Evolutionary conservation across 2,797 vertebrate species (phyloP), one percentile per base, ranked within the genome.

Genomic region (Philypnodon macrostomus): DNA sequence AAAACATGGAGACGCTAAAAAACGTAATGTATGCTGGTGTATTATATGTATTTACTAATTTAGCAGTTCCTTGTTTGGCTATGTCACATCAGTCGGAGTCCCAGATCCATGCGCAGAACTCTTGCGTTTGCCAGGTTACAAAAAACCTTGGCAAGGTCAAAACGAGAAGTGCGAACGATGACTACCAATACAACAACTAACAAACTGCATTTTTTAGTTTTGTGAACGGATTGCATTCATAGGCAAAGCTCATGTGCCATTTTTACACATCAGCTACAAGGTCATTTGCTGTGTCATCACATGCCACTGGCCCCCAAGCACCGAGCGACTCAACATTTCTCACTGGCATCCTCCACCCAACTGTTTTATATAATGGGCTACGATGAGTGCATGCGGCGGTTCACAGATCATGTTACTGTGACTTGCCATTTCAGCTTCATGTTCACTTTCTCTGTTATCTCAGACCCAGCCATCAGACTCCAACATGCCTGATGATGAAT

Each of bases 231-330:
- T n/a, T n/a, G 40, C 8, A 6, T 39, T 37, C 32, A 51, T 38
- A 48, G 15, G 39, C 39, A 47, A 55, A 18, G 14, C 14, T 33
- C 53, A 61, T 53, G 39, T 53, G 27, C 57, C 26, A 32, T 53
- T 63, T 70, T 32, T 63, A 61, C 72, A 78, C 61, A 60, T 80
- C 71, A 53, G 59, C 62, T 63, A 68, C 70, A 81, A 77, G 81
- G 81, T 84, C 70, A 53, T 75, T 58, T 66, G 68, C 75, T 53
- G 71, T 68, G 62, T 76, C 79, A 76, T 75, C 67, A 59, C 58
- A 58, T 31, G 44, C 61, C 27, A 12, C 63, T 42, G 69, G 70
- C 60, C 73, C n/a, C 62, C 40, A 53, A 57, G 61, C 68, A 48
- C 56, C 41, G 51, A 8, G 29, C 46, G 55, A 60, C 19, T 60